Base-by-base conservation (phyloP, 1,140 invertebrate species). In the Sycobia sp. region DNA sequence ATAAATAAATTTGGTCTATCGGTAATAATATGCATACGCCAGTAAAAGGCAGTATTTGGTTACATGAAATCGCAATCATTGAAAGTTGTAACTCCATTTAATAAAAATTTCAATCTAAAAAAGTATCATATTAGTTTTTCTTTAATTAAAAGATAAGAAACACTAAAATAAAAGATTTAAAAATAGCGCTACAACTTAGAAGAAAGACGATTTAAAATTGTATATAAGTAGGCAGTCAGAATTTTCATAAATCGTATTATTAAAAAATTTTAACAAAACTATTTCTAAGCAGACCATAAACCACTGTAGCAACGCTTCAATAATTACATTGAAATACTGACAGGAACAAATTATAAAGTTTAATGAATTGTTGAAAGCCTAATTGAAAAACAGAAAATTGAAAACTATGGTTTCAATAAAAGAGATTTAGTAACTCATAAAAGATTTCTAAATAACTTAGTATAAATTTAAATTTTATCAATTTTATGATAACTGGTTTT, bases 1-100 rank as follows among this genome's bases (percentile, higher is more conserved):
- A 82, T 82, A 82, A 82, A 82, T 82, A 82, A 81, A 79, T 82
- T 82, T 82, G 79, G 79, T 82, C 77, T 82, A 81, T 81, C 75
- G 78, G 76, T 82, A 82, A 81, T 82, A 81, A 79, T 78, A 75
- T 79, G 76, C 79, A 82, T 81, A 81, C 78, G 76, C 78, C 78
- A 70, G 73, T 78, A 74, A 59, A 72, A 75, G 79, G 76, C 79
- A 80, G 80, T 81, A 81, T 81, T 81, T 81, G 79, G 79, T 80
- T 64, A 64, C 27, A 43, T 10, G 5, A 56, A 62, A 34, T n/a
- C 49, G n/a, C 8, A 27, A 62, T 54, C 11, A 27, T 34, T 58
- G 49, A 29, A 59, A 59, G 47, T 62, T 27, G 8, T 62, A 39
- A 56, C 22, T 29, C 36, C 43, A 27, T 49, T 38, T 22, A 13